Conservation (phyloP, 2,797 vertebrate species). For the Darevskia mixta region DNA sequence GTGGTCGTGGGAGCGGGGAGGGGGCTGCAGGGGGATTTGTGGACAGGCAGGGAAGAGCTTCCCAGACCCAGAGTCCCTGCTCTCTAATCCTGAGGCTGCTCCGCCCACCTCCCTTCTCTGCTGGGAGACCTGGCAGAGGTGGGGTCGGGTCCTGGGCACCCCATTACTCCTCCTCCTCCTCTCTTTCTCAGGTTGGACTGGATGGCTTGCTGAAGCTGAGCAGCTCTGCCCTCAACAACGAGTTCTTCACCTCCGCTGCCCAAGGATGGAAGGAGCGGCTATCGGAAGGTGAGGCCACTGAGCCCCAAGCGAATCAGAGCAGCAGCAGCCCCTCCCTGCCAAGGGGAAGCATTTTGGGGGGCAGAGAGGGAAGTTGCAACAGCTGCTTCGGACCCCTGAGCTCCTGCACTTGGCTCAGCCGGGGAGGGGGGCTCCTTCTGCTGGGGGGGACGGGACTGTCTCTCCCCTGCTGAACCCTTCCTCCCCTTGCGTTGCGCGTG, state of each 20-base stretch:
- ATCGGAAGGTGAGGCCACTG: conserved; percentile 86
- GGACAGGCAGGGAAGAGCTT: neutral
- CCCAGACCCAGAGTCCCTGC: neutral
- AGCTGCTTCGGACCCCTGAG: no score
- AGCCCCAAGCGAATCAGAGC: no score
- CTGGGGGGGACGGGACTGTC: neutral
- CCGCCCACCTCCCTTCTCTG: no score
- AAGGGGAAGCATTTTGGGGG: neutral
- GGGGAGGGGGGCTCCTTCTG: neutral
- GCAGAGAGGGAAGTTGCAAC: neutral
- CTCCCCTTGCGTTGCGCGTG: neutral
- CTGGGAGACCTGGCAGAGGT: neutral
- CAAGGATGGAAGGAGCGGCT: conserved; percentile 98
- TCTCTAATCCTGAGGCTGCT: neutral
- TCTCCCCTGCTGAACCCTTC: neutral
- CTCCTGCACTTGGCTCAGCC: neutral
- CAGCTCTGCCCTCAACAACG: conserved; percentile 95
- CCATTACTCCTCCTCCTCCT: no score
- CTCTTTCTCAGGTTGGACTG: conserved; percentile 84
- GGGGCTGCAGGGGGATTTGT: no score
- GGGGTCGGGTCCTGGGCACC: neutral
- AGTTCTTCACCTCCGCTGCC: conserved; percentile 97
- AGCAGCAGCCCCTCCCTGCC: neutral
- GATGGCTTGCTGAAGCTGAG: conserved; percentile 94
- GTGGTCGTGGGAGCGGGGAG: neutral